Conservation (phyloP, 2,888 invertebrate genomes). For the Drepanosiphum platanoidis region DNA sequence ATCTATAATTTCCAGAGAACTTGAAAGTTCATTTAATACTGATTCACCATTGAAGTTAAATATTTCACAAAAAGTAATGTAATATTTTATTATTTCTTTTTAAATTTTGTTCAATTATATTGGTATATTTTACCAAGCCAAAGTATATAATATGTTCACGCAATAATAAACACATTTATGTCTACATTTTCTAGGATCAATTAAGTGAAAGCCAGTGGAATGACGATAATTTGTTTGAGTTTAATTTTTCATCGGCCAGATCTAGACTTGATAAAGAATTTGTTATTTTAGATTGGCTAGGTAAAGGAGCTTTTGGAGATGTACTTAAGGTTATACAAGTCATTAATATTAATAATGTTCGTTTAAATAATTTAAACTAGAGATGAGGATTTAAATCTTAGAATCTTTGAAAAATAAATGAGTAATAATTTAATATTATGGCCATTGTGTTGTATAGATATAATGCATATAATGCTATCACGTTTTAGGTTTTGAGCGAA, state of each 20-base stretch:
- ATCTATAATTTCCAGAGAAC: conserved; percentile 35
- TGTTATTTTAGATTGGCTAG: conserved; percentile 82
- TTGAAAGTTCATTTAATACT: not conserved
- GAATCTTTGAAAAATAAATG: not conserved
- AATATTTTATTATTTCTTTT: not conserved
- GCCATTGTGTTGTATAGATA: too few relatives aligned
- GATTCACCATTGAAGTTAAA: conserved; percentile 8
- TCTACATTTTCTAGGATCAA: conserved; percentile 25
- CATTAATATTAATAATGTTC: not conserved
- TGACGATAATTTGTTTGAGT: conserved; percentile 65
- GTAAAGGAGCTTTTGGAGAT: conserved; percentile 95
- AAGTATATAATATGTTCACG: too few relatives aligned
- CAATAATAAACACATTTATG: too few relatives aligned
- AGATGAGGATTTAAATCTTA: not conserved
- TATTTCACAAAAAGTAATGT: conserved; percentile 30
- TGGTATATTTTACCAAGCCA: too few relatives aligned
- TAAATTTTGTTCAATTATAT: too few relatives aligned
- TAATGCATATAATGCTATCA: too few relatives aligned
- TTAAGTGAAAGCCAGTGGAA: conserved; percentile 37
- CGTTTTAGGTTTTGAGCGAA: too few relatives aligned
- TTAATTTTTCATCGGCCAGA: conserved; percentile 64
- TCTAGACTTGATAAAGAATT: conserved; percentile 85
- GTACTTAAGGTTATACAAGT: conserved; percentile 81
- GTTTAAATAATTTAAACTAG: not conserved
- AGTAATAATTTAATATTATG: too few relatives aligned